Conservation (phyloP, 2,113 vertebrate genomes). For the Cryptomyrus ogoouensis region DNA sequence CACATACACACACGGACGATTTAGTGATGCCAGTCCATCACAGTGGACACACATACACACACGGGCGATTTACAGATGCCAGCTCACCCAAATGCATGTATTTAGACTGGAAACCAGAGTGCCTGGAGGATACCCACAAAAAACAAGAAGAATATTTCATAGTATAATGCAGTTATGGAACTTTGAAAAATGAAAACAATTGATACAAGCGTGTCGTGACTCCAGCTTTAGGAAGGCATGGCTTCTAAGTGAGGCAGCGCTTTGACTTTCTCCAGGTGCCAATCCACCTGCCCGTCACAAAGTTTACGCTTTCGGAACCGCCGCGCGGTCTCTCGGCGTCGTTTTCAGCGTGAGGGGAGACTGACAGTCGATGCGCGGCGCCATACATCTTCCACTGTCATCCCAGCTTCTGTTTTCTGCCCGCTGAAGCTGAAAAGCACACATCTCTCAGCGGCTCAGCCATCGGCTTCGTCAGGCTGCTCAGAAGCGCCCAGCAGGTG, state of each 20-base stretch:
- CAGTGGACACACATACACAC: neutral
- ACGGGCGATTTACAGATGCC: neutral
- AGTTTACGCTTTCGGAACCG: neutral
- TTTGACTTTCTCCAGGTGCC: neutral
- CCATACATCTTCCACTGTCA: neutral
- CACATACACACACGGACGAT: no score
- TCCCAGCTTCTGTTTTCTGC: conserved; percentile 16
- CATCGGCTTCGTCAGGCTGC: neutral
- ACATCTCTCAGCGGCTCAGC: neutral
- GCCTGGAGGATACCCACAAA: neutral
- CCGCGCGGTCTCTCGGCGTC: neutral
- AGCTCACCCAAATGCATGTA: neutral
- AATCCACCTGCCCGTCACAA: conserved; percentile 6
- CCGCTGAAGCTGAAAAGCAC: neutral
- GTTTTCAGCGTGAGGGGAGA: neutral
- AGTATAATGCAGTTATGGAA: neutral
- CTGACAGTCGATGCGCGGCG: neutral
- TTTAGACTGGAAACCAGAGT: neutral
- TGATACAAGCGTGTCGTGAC: neutral
- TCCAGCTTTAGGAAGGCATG: neutral
- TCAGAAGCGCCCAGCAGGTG: neutral
- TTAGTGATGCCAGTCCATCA: neutral
- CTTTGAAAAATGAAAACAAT: neutral
- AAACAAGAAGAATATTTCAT: neutral
- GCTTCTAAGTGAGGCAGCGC: neutral